A percentile compares a stretch with the other conserved stretches of the same genome.
These are phyloP conservation scores for Allolobophora icterica DNA, from an alignment of 2,888 invertebrate genomes.

Conservation along the genomic window DNA sequence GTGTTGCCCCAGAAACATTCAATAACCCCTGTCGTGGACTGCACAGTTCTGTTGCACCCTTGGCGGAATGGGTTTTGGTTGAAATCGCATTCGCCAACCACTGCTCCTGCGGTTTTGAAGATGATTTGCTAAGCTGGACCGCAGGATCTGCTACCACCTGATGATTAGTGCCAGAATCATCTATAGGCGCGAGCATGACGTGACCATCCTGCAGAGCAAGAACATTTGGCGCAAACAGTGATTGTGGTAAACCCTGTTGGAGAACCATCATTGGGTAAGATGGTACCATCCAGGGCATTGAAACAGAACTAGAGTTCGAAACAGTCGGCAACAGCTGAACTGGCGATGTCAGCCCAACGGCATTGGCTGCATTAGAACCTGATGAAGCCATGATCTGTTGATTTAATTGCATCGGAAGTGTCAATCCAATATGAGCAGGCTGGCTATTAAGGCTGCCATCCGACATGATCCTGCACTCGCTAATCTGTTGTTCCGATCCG, in stretches of 20 bases:
- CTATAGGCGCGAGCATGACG: conserved; percentile 36
- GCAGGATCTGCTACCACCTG: conserved; percentile 10
- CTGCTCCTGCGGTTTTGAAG: conserved; percentile 21
- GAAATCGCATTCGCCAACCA: conserved; percentile 19
- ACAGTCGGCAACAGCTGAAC: conserved; percentile 14
- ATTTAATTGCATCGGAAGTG: conserved; percentile 8
- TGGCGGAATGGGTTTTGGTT: neutral
- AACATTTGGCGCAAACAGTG: conserved; percentile 34
- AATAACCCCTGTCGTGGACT: neutral
- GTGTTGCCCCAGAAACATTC: neutral
- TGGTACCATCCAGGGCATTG: conserved; percentile 34
- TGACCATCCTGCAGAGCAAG: conserved; percentile 38
- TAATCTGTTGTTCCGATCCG: neutral
- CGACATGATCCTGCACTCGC: neutral
- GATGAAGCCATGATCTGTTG: conserved; percentile 12
- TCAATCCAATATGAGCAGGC: neutral
- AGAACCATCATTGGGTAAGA: conserved; percentile 43
- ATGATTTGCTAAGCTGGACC: conserved; percentile 12
- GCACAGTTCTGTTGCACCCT: neutral
- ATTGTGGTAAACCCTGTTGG: conserved; percentile 35
- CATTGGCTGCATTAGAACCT: neutral
- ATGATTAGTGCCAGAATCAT: conserved; percentile 13
- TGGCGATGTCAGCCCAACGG: conserved; percentile 5
- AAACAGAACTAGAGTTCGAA: conserved; percentile 9
- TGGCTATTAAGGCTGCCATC: conserved; percentile 13